phyloP scores from a whole-genome alignment of 2,797 vertebrate species.

The Diplodus sargus region DNA sequence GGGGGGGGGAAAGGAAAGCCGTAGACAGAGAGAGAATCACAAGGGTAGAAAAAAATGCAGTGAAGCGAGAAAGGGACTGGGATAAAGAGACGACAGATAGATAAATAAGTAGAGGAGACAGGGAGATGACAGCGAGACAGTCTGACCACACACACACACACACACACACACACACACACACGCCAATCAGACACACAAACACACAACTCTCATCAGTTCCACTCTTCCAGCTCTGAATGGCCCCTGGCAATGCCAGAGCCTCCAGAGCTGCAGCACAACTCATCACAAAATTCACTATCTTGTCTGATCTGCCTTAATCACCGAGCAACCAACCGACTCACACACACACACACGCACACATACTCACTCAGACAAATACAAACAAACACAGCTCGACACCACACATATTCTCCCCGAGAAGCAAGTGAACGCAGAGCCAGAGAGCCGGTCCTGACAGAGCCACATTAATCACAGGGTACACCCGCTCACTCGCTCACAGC shows the following conservation, averaged over 20 bases:
- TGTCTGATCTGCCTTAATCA: slow-evolving; percentile 79
- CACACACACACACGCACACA: slow-evolving; percentile 22
- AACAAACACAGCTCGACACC: slow-evolving; percentile 59
- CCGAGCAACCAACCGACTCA: slow-evolving; percentile 61
- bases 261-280: slow-evolving; percentile 67
- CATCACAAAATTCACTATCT: slow-evolving; percentile 77
- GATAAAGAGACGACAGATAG: slow-evolving; percentile 75
- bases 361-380: slow-evolving; percentile 26
- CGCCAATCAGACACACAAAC: not conserved
- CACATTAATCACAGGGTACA: slow-evolving; percentile 76
- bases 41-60: slow-evolving; percentile 65
- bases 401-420: slow-evolving; percentile 65
- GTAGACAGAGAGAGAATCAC: slow-evolving; percentile 62
- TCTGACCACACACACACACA: slow-evolving; percentile 63
- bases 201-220: slow-evolving; percentile 72
- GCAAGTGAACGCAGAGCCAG: slow-evolving; percentile 57
- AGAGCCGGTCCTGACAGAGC: slow-evolving; percentile 69
- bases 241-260: slow-evolving; percentile 71
- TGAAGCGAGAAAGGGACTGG: slow-evolving; percentile 66
- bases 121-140: slow-evolving; percentile 75
- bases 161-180: slow-evolving; percentile 40
- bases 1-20: slow-evolving; percentile 4
- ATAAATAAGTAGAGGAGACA: slow-evolving; percentile 76
- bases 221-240: slow-evolving; percentile 75
- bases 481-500: slow-evolving; percentile 61